Percentiles rank a stretch among this genome's conserved stretches.
Evolutionary conservation across 2,797 vertebrate species (phyloP).

Genomic region (Acrossocheilus fasciatus): DNA sequence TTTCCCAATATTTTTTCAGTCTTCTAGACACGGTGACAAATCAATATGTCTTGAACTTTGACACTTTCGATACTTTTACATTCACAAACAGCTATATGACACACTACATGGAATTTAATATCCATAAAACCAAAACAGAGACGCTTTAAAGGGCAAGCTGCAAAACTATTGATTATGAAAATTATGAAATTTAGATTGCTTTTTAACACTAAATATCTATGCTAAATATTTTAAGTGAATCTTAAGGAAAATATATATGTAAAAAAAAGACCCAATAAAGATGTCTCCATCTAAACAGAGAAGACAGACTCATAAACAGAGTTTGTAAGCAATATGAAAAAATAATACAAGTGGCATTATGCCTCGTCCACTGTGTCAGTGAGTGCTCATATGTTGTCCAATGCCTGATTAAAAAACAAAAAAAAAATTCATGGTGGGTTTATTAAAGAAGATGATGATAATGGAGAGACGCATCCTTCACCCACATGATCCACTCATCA

Average conservation of each 20-base stretch:
- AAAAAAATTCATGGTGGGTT: conserved; percentile 65
- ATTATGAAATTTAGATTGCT: not conserved
- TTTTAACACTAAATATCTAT: not conserved
- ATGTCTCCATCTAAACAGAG: not conserved
- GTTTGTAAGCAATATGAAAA: conserved; percentile 15
- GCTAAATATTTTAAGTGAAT: not conserved
- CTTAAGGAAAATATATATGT: not conserved
- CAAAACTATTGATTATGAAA: not conserved
- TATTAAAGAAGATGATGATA: conserved; percentile 75
- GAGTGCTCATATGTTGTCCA: conserved; percentile 74
- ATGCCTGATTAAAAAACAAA: conserved; percentile 64
- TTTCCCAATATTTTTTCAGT: not conserved
- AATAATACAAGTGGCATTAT: conserved; percentile 37
- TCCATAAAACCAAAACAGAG: not conserved
- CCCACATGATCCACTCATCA: conserved; percentile 33
- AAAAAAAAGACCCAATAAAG: not conserved
- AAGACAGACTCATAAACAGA: not conserved
- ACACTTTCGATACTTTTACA: not conserved
- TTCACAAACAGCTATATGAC: not conserved
- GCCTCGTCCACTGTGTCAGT: conserved; percentile 72
- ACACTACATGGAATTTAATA: not conserved
- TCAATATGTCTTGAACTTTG: not conserved
- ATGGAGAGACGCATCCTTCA: conserved; percentile 63
- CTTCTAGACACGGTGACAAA: not conserved
- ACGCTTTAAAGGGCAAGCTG: not conserved